Evolutionary conservation across 2,888 invertebrate species (phyloP).

Genomic region (Tenthredo mesomela): DNA sequence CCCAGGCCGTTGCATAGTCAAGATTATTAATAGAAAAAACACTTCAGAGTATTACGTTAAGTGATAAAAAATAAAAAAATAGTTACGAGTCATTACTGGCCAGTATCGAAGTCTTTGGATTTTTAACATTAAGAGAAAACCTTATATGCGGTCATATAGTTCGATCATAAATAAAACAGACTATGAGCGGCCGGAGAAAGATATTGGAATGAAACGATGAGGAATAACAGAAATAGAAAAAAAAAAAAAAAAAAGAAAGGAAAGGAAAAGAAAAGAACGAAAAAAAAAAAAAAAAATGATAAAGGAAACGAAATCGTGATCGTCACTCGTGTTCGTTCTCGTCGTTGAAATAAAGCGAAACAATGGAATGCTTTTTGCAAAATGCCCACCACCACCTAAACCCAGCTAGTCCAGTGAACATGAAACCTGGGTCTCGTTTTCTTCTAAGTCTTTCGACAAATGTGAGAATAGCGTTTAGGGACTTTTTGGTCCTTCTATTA

Average conservation of each 20-base stretch:
- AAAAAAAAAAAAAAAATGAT: background rate
- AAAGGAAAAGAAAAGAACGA: too few species aligned
- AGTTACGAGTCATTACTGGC: constrained; percentile 15
- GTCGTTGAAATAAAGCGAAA: constrained; percentile 81
- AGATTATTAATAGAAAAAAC: background rate
- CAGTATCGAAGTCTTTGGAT: background rate
- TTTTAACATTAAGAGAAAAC: background rate
- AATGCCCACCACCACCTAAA: constrained; percentile 92
- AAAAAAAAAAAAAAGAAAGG: background rate
- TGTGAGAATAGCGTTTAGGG: constrained; percentile 82
- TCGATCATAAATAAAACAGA: background rate
- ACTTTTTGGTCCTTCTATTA: constrained; percentile 86
- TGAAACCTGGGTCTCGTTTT: constrained; percentile 83
- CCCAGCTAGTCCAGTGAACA: constrained; percentile 85
- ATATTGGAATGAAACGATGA: background rate
- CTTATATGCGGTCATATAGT: background rate
- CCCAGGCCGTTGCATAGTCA: background rate
- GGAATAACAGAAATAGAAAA: background rate
- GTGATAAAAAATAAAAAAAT: background rate
- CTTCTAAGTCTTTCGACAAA: constrained; percentile 85
- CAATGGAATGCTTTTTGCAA: constrained; percentile 88
- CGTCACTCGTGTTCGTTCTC: constrained; percentile 74
- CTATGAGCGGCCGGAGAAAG: background rate
- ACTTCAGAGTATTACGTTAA: too few species aligned
- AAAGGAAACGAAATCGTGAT: background rate